Evolutionary conservation across 2,113 vertebrate species (phyloP), one percentile per base, ranked within the genome.

Genomic region (Seriola rivoliana): DNA sequence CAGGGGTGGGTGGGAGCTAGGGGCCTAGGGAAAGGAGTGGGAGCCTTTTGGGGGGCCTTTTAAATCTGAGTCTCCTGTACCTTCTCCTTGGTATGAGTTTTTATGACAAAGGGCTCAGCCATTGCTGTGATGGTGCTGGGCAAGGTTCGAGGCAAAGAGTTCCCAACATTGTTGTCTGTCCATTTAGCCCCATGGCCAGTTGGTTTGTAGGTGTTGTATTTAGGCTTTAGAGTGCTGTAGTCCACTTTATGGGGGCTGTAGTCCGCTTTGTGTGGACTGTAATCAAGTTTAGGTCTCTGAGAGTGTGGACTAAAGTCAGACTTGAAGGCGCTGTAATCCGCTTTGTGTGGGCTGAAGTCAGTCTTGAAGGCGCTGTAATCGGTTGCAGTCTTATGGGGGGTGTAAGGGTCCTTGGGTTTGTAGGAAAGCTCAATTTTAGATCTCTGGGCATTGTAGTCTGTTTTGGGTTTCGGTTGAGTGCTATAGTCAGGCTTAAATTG

Each of bases 51-150:
- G 62, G 44, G 50, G 46, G 55, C 21, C 36, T 62, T 82, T 97
- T 96, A 99, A 93, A 99, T 99, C 93, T 99, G 98, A 90, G 98
- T 99, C 93, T 99, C 98, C 96, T 99, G 98, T 88, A 99, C 98
- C 91, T 98, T 99, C 86, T 99, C 98, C 97, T 99, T 99, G 88
- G 95, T 94, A 85, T 99, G 97, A 96, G 97, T 97, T 95, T 98
- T 98, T 94, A 98, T 96, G 88, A 96, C 93, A 83, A 96, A 98
- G 91, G 97, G 97, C 92, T 99, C 97, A 29, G 97, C 94, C 88
- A 97, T 94, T 64, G 93, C 86, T 77, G 94, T 94, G 89, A 97
- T 95, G 89, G 95, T 93, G 88, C 96, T 96, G 87, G 97, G 96
- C 85, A 97, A 94, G 76, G 96, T 96, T 95, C 97, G 96, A 94